Base-by-base conservation (phyloP, 1,140 invertebrate species). In the Zaprionus lachaisei region DNA sequence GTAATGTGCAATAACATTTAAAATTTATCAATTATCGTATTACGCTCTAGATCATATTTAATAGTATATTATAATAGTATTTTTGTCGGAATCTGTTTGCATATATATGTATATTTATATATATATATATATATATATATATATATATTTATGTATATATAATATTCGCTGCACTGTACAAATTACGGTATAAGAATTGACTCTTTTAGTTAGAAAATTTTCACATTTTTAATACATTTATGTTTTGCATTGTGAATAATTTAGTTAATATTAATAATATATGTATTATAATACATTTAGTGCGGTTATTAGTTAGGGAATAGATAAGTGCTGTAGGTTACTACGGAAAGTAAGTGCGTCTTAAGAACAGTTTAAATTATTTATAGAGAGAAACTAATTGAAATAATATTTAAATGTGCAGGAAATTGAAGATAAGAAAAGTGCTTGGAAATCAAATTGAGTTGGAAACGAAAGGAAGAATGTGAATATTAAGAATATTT, bases 181-280 rank as follows among this genome's bases (percentile, higher is more conserved):
- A 92, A 91, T 92, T 92, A 92, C 91, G 81, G 89, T 92, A 92
- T 92, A 91, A 92, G 91, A 92, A 92, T 92, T 92, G 91, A 92
- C 91, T 92, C 91, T 92, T 92, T 92, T 92, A 92, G 91, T 92
- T 92, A 91, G 89, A 92, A 92, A 92, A 92, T 92, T 61, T 92
- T 92, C 83, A 92, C 86, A 84, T 72, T 44, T 80, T 90, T 89
- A 85, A 91, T 91, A 92, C 91, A 92, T 91, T 90, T 77, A 86
- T 68, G 73, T 87, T 87, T 84, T 83, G 41, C 17, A 75, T 91
- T 91, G 86, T 91, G 85, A 91, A 86, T 79, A 79, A 80, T 81
- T 83, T 71, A 71, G 55, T 83, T 83, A 72, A 73, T 37, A 61
- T 74, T 89, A 80, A 34, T 69, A 62, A 34, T 54, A 85, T 61